Evolutionary conservation across 2,888 invertebrate species (phyloP), one percentile per base, ranked within the genome.

Genomic region (Blastobasis adustella): DNA sequence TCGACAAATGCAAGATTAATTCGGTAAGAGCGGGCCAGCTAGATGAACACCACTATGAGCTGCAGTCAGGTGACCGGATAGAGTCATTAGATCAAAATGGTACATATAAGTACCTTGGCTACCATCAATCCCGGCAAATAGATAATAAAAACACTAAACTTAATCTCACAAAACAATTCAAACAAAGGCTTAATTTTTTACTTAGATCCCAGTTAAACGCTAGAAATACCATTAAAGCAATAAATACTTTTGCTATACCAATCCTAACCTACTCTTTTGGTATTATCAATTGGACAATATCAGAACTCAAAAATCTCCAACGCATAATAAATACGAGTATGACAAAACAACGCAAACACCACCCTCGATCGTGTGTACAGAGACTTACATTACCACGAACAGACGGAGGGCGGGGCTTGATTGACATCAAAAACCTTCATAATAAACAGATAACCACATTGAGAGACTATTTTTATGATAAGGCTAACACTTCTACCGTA

Each of bases 331-430:
- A 49, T 38, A 52, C 49, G 5, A 46, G 37, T 8, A 41, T 54
- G 47, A 52, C 42, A 1, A 42, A 42, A 42, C 42, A 8, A 5
- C 42, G 42, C n/a, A n/a, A n/a, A n/a, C n/a, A n/a, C n/a, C n/a
- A n/a, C n/a, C n/a, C n/a, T n/a, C n/a, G n/a, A n/a, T n/a, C 51
- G 53, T 55, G 49, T 45, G 8, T 47, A 6, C 51, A 55, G 39
- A 45, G 55, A 47, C n/a, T 49, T 5, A 56, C 48, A 1, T n/a
- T 51, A 8, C 52, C 52, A 4, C 7, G 8, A n/a, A 46, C 50
- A 2, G 50, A 49, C 23, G 23, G 23, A 23, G 23, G 23, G 23
- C 23, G 23, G 23, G 23, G 23, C 23, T 23, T 23, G 5, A 54
- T 54, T 4, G 56, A 56, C 23, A 48, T 52, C 6, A 37, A 5